phyloP scores from a whole-genome alignment of 2,888 invertebrate genomes.

The Synergus laeviventris region DNA sequence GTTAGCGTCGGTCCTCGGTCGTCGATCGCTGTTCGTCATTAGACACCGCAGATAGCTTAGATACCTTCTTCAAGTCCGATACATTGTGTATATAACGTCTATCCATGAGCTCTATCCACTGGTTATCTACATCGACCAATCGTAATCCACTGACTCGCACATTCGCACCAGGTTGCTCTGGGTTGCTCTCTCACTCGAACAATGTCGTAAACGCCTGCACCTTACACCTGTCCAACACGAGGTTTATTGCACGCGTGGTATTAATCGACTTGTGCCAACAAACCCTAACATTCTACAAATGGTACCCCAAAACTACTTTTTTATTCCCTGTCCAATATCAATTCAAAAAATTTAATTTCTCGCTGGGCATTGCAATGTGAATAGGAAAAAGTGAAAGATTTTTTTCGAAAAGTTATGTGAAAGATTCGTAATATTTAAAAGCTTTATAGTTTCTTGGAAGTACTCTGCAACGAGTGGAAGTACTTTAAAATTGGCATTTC shows the following conservation, averaged over 20 bases:
- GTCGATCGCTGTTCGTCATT: slow-evolving; percentile 58
- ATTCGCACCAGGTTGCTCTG: slow-evolving; percentile 14
- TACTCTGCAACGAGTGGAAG: slow-evolving; percentile 7
- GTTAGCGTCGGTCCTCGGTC: slow-evolving; percentile 53
- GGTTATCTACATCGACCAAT: slow-evolving; percentile 37
- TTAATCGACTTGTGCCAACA: slow-evolving; percentile 25
- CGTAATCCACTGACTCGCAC: slow-evolving; percentile 33
- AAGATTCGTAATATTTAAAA: background rate
- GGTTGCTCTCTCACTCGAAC: slow-evolving; percentile 34
- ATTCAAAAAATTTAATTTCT: no score
- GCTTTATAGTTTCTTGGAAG: background rate
- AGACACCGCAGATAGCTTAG: slow-evolving; percentile 55
- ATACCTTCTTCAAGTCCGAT: background rate
- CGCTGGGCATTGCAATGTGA: no score
- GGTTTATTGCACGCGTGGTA: slow-evolving; percentile 34
- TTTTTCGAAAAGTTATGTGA: no score
- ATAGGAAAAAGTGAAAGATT: no score
- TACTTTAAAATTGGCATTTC: slow-evolving; percentile 28
- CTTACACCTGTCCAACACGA: slow-evolving; percentile 39
- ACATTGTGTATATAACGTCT: slow-evolving; percentile 29
- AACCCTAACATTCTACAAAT: background rate
- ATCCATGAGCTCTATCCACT: slow-evolving; percentile 20
- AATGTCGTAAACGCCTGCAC: slow-evolving; percentile 40
- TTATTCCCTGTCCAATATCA: no score
- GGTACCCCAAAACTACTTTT: slow-evolving; percentile 5